Evolutionary conservation across 2,797 vertebrate genomes (phyloP).

Genomic region (Tokudaia tokunoshimensis): DNA sequence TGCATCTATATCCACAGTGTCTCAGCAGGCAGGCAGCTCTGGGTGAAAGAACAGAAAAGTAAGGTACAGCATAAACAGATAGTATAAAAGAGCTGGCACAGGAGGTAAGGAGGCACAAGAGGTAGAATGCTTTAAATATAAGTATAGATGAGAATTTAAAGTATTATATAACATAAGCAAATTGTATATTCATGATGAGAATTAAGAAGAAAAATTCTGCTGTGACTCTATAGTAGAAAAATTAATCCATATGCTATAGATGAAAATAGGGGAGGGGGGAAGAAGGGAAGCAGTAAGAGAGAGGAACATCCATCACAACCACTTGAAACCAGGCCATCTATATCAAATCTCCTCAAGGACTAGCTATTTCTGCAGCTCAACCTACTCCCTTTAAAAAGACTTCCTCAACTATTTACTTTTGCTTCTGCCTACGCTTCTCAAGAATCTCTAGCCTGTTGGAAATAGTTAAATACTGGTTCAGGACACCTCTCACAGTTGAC

Average conservation of each 20-base stretch:
- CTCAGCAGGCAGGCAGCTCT: not conserved
- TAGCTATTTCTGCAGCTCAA: too few relatives aligned
- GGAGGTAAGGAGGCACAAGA: not conserved
- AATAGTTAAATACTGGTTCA: not conserved
- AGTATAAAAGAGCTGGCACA: not conserved
- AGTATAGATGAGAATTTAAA: not conserved
- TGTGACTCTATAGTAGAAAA: not conserved
- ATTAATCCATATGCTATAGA: not conserved
- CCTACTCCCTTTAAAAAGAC: not conserved
- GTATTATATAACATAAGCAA: not conserved
- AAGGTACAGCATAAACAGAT: not conserved
- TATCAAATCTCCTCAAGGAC: not conserved
- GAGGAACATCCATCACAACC: not conserved
- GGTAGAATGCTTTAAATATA: not conserved
- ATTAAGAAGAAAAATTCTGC: not conserved
- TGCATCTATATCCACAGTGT: not conserved
- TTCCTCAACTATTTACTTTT: not conserved
- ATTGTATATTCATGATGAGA: not conserved
- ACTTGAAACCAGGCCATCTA: not conserved
- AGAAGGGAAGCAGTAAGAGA: not conserved
- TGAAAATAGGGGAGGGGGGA: too few relatives aligned
- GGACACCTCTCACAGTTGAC: not conserved
- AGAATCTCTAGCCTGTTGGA: not conserved
- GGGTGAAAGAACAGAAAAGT: not conserved
- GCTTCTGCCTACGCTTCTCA: not conserved